phyloP scores from a whole-genome alignment of 2,797 vertebrate genomes.

The Acanthurus leucopareius region DNA sequence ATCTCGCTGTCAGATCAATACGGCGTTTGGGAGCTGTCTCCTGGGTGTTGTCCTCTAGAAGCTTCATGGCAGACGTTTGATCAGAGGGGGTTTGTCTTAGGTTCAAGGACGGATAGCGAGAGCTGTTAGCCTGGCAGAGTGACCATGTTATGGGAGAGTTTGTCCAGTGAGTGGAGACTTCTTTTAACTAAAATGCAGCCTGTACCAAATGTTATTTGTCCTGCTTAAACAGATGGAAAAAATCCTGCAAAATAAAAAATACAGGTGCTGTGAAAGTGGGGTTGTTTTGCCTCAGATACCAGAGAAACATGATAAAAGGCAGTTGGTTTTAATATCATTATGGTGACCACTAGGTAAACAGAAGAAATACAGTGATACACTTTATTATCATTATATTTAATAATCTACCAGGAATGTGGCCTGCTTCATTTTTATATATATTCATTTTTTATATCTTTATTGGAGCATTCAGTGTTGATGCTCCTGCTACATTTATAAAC shows the following conservation, averaged over 20 bases:
- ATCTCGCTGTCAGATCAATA: slow-evolving; percentile 66
- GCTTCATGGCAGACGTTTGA: slow-evolving; percentile 52
- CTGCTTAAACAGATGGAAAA: neutral
- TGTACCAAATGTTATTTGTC: neutral
- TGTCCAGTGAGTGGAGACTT: slow-evolving; percentile 15
- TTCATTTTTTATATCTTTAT: neutral
- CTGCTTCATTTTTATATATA: neutral
- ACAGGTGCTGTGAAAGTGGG: too few relatives aligned
- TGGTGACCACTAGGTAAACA: too few relatives aligned
- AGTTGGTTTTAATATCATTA: too few relatives aligned
- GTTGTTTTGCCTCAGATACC: neutral
- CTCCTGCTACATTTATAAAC: too few relatives aligned
- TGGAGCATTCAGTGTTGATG: too few relatives aligned
- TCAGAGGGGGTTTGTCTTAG: slow-evolving; percentile 46
- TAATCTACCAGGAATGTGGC: too few relatives aligned
- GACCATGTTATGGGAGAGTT: slow-evolving; percentile 25
- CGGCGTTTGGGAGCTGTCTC: slow-evolving; percentile 51
- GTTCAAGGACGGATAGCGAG: slow-evolving; percentile 37
- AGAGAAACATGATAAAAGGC: neutral
- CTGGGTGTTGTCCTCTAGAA: slow-evolving; percentile 57
- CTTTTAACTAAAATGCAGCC: neutral
- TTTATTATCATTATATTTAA: too few relatives aligned
- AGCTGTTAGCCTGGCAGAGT: slow-evolving; percentile 26
- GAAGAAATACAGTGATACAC: too few relatives aligned
- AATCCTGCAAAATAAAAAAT: neutral